Evolutionary conservation across 2,888 invertebrate genomes (phyloP), one percentile per base, ranked within the genome.

Genomic region (Neocrepidodera transversa): DNA sequence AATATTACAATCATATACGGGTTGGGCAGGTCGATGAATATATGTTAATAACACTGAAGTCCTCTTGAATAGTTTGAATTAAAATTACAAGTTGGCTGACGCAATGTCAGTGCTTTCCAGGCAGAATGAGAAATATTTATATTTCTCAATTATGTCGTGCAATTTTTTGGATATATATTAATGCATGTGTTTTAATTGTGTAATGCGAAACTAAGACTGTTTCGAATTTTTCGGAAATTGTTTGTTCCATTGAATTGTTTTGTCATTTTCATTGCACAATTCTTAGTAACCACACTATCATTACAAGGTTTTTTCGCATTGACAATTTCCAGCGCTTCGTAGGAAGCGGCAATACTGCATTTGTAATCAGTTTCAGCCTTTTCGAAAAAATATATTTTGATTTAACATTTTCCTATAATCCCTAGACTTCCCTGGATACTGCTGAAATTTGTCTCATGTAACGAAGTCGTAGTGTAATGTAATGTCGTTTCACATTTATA

Each of bases 241-340:
- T 54, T 54, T 36, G 28, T 20, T 45, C 45, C 54, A 47, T 45
- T 43, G 28, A 54, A 47, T 36, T 35, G 45, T 54, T 47, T 47
- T 35, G 45, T 36, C 54, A 54, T 54, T 54, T 47, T 43, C 2
- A 54, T 45, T 16, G 52, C 52, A 40, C 40, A 52, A 28, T 52
- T 52, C 26, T 45, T 45, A 43, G 18, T 23, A 2, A 52, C 26
- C 14, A 30, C 17, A 26, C 52, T 17, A 52, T 40, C 42, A 52
- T 28, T 17, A 38, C 40, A 42, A 42, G 30, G 23, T 52, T 52
- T 52, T 18, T 52, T 40, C 26, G 42, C 40, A 16, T 40, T 52
- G 40, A 40, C 40, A 40, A 52, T 40, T 40, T 52, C 16, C 13
- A 40, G 50, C 16, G 17, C 16, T 48, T 48, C 17, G 17, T 35